Evolutionary conservation across 2,888 invertebrate genomes (phyloP).

Genomic region (Mechanitis messenoides): DNA sequence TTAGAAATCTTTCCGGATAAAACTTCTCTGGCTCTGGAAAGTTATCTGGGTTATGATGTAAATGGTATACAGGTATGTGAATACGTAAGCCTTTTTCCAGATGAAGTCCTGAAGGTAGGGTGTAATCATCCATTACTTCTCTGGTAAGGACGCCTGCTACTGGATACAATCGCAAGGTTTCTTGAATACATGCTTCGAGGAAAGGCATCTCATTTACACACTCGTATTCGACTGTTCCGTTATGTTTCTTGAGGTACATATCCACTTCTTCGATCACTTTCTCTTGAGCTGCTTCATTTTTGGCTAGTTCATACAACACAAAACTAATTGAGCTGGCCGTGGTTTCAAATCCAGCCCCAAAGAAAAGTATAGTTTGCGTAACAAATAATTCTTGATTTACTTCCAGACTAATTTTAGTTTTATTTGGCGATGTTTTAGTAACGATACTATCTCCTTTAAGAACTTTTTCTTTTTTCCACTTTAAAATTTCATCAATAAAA

Average conservation of each 20-base stretch:
- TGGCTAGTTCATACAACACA: conserved; percentile 44
- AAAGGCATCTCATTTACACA: conserved; percentile 43
- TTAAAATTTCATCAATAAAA: conserved; percentile 47
- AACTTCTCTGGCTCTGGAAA: conserved; percentile 50
- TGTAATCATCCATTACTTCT: conserved; percentile 47
- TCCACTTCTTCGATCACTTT: conserved; percentile 40
- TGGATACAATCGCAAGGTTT: conserved; percentile 48
- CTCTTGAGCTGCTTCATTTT: conserved; percentile 34
- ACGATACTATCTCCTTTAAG: conserved; percentile 44
- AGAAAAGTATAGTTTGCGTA: conserved; percentile 71
- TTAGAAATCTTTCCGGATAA: conserved; percentile 48
- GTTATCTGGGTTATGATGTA: conserved; percentile 47
- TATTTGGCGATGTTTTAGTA: conserved; percentile 30
- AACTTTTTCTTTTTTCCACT: conserved; percentile 37
- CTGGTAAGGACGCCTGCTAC: conserved; percentile 43
- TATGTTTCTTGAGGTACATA: conserved; percentile 33
- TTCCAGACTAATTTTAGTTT: conserved; percentile 19
- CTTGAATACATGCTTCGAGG: conserved; percentile 44
- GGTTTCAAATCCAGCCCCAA: conserved; percentile 49
- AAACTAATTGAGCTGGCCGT: conserved; percentile 40
- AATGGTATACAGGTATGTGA: conserved; percentile 47
- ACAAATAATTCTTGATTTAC: conserved; percentile 61
- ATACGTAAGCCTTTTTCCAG: conserved; percentile 47
- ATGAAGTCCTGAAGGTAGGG: conserved; percentile 42
- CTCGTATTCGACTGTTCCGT: conserved; percentile 37